Conservation (phyloP, 2,113 vertebrate genomes). For the Arenaria interpres region DNA sequence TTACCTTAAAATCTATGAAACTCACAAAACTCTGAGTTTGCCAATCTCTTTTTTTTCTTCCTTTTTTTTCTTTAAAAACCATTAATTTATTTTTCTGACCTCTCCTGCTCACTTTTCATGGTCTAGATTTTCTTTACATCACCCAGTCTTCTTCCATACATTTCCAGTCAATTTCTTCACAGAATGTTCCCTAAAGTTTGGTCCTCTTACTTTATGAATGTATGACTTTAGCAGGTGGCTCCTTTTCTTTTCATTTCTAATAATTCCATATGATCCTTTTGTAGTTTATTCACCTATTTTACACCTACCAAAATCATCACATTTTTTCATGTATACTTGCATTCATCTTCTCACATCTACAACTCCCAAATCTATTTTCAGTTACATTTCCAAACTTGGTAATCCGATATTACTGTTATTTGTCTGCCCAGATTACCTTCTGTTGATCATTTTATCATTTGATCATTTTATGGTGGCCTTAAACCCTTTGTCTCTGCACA, state of each 20-base stretch:
- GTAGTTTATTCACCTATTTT: neutral
- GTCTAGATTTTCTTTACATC: neutral
- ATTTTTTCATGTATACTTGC: neutral
- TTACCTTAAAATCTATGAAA: neutral
- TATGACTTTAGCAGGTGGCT: neutral
- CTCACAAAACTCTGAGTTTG: neutral
- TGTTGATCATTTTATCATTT: neutral
- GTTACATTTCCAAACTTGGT: neutral
- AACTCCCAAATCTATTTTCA: neutral
- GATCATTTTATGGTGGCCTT: neutral
- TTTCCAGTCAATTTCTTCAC: neutral
- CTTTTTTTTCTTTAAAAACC: neutral
- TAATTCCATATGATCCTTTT: neutral
- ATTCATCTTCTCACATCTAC: neutral
- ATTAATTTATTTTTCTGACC: neutral
- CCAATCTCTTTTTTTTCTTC: neutral
- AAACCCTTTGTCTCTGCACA: neutral
- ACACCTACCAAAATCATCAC: neutral
- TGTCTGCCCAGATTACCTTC: neutral
- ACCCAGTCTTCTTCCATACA: neutral
- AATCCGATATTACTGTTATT: neutral
- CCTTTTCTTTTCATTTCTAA: neutral
- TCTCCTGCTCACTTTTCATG: neutral
- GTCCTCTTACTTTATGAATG: neutral
- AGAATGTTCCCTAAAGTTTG: neutral